These are phyloP conservation scores for Lepas anatifera DNA, from an alignment of 2,888 invertebrate genomes.

Conservation along the genomic window DNA sequence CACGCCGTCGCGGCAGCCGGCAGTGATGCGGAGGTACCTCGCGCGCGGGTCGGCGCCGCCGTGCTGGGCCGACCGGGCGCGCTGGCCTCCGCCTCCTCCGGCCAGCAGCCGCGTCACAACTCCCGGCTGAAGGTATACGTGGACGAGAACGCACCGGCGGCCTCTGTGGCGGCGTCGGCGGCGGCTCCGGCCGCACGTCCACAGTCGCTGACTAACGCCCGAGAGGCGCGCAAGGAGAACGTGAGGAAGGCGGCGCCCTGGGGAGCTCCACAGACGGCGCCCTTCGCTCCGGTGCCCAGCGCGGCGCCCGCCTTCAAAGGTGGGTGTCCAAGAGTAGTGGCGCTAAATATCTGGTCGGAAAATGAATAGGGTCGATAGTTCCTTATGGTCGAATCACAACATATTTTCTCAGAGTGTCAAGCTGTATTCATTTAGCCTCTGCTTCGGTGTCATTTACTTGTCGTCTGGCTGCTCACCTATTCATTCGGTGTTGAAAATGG, in stretches of 20 bases:
- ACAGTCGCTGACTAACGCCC: background rate
- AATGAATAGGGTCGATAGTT: too few relatives aligned
- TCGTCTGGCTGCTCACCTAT: too few relatives aligned
- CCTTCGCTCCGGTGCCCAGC: background rate
- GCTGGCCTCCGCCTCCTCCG: background rate
- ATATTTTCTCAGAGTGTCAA: too few relatives aligned
- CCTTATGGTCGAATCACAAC: too few relatives aligned
- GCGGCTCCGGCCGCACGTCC: too few relatives aligned
- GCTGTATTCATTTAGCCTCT: too few relatives aligned
- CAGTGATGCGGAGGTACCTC: background rate
- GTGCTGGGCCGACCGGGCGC: background rate
- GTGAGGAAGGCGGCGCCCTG: slow-evolving; percentile 3
- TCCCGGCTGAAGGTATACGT: background rate
- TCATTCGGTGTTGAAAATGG: too few relatives aligned
- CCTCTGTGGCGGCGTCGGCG: background rate
- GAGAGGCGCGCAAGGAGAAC: background rate
- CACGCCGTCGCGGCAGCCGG: too few relatives aligned
- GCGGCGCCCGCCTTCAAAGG: background rate
- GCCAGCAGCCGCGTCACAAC: background rate
- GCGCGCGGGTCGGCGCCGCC: background rate
- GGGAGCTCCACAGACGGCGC: background rate
- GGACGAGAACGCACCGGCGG: background rate
- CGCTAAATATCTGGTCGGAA: too few relatives aligned
- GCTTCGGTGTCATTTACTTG: too few relatives aligned
- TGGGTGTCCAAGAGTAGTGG: background rate